phyloP scores from a whole-genome alignment of 2,888 invertebrate genomes.

The Perdita meconis region DNA sequence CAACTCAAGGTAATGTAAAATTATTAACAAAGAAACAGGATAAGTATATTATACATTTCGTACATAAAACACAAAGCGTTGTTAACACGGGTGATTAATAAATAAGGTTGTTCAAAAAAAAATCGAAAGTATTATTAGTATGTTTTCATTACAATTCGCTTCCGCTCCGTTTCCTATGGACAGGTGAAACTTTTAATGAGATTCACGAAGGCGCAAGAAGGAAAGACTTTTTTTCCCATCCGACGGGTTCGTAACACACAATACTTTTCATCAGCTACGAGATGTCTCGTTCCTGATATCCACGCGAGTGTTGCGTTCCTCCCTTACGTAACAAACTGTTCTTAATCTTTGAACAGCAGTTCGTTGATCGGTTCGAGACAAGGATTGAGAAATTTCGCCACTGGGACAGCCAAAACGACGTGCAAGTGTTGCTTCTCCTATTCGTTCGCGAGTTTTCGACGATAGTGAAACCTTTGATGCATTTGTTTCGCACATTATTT shows the following conservation, averaged over 20 bases:
- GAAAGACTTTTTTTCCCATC: constrained; percentile 68
- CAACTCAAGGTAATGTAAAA: too few species aligned
- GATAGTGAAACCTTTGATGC: too few species aligned
- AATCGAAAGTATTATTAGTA: constrained; percentile 21
- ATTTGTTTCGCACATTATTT: too few species aligned
- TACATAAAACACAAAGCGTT: constrained; percentile 7
- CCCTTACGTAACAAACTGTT: constrained; percentile 51
- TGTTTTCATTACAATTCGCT: constrained; percentile 59
- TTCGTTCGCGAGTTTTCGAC: not conserved
- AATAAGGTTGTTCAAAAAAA: not conserved
- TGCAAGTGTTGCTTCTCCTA: not conserved
- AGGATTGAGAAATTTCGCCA: constrained; percentile 28
- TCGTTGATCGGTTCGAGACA: too few species aligned
- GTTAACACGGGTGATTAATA: constrained; percentile 9
- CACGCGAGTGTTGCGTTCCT: constrained; percentile 29
- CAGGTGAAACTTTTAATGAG: constrained; percentile 69
- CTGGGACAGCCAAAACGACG: not conserved
- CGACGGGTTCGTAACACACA: constrained; percentile 46
- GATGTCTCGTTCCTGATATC: constrained; percentile 64
- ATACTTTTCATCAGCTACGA: constrained; percentile 58
- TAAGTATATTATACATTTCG: too few species aligned
- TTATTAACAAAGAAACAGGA: too few species aligned
- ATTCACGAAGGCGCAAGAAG: constrained; percentile 36
- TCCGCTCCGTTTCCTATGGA: constrained; percentile 61
- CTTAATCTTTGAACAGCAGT: constrained; percentile 50